Evolutionary conservation across 2,113 vertebrate genomes (phyloP).

Genomic region (Larimichthys crocea): DNA sequence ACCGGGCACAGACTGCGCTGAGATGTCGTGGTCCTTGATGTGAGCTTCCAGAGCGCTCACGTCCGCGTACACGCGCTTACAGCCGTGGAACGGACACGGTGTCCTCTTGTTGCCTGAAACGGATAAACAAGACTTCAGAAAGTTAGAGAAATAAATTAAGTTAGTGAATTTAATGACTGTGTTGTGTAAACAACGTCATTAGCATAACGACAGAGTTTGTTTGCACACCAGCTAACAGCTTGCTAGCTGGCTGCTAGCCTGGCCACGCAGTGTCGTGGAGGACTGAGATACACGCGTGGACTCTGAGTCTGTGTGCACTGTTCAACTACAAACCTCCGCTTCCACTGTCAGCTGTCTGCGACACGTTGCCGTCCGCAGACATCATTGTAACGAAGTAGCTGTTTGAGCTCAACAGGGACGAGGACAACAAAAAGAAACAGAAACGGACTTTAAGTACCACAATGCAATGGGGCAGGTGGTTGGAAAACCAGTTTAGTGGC

Average conservation of each 20-base stretch:
- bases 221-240: background rate
- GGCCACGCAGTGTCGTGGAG: too few relatives aligned
- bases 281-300: rapidly evolving
- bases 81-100: constrained; percentile 77
- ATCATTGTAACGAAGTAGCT: background rate
- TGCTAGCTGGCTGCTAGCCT: too few relatives aligned
- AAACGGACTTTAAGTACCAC: constrained; percentile 19
- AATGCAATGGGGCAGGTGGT: constrained; percentile 16
- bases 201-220: background rate
- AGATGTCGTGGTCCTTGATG: constrained; percentile 75
- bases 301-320: rapidly evolving
- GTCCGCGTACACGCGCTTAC: constrained; percentile 77
- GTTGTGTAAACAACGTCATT: rapidly evolving
- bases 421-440: background rate
- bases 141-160: too few relatives aligned
- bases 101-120: constrained; percentile 56
- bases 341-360: background rate
- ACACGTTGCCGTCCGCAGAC: background rate
- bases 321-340: constrained; percentile 45
- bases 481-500: too few relatives aligned
- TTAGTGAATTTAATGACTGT: too few relatives aligned
- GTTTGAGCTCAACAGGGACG: background rate
- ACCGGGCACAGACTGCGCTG: constrained; percentile 81
- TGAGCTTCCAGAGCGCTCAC: constrained; percentile 66
- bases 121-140: background rate